A percentile compares a stretch with the other conserved stretches of the same genome.
These are phyloP conservation scores for Polylopha cassiicola DNA, from an alignment of 2,888 invertebrate genomes.

Conservation along the genomic window DNA sequence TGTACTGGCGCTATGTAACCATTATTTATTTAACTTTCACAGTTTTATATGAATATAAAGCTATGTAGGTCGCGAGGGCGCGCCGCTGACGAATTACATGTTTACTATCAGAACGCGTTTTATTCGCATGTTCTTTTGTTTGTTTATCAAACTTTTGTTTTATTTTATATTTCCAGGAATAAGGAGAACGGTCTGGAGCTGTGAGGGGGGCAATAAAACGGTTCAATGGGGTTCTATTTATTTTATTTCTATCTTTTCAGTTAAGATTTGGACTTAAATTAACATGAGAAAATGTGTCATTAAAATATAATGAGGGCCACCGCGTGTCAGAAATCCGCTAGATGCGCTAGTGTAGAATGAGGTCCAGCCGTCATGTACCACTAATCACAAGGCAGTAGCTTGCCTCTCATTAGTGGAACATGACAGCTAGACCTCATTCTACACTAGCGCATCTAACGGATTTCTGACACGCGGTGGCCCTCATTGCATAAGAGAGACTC, in stretches of 20 bases:
- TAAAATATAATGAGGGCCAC: no score
- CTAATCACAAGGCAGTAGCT: no score
- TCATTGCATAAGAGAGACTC: conserved; percentile 8
- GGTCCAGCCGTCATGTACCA: no score
- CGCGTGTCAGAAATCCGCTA: no score
- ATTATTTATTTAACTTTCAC: conserved; percentile 27
- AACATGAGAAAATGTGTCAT: no score
- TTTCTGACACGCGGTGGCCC: no score
- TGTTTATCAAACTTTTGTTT: conserved; percentile 5
- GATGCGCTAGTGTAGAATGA: no score
- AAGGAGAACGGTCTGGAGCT: conserved; percentile 28
- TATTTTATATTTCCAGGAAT: conserved; percentile 23
- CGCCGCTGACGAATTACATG: conserved; percentile 41
- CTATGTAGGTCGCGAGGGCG: conserved; percentile 25
- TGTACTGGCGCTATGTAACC: conserved; percentile 26
- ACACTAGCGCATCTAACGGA: no score
- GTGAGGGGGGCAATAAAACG: conserved; percentile 26
- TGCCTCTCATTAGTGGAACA: no score
- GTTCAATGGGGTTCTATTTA: conserved; percentile 19
- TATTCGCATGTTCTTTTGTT: conserved; percentile 27
- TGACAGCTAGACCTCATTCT: no score
- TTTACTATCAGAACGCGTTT: conserved; percentile 46
- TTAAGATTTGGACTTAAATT: no score
- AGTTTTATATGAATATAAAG: conserved; percentile 31
- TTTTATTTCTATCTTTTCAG: conserved; percentile 15